Base-by-base conservation (phyloP, 1,140 invertebrate genomes). In the Musca vetustissima region DNA sequence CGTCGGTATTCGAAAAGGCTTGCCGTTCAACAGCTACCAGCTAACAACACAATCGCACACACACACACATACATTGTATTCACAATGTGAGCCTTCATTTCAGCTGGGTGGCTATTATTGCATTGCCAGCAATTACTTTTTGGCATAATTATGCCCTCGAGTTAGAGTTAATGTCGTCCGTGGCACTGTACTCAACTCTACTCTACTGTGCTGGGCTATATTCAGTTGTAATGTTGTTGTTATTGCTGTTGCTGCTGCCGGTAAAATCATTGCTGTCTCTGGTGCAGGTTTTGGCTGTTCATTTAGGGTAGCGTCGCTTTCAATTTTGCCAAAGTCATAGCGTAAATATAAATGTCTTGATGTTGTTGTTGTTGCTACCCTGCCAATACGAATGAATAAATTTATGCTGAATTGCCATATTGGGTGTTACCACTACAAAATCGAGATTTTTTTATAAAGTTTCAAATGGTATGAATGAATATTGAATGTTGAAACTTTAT, bases 101-200 rank as follows among this genome's bases (percentile, higher is more conserved):
- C 11, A 43, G 36, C 6, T 43, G 36, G 36, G 36, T 43, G 36
- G 36, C 36, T 43, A 43, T 43, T 43, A 43, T 43, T 43, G 53
- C 53, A 28, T 57, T 61, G 57, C 50, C 52, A 25, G 52, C 61
- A 65, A 66, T 69, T 57, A 66, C 61, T 55, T 69, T 69, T 66
- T 17, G 50, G 64, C 64, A 36, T 69, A 65, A 69, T 69, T 66
- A 43, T 66, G 68, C 64, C 64, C 52, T 36, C 49, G 14, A 66
- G 68, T 57, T 59, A 52, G 36, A 64, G 47, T 50, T 52, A 61
- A 61, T 61, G 57, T 61, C 57, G 55, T 59, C n/a, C 28, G n/a
- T 59, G 22, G 24, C 28, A 7, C 36, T 7, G 6, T 13, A 28
- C 28, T n/a, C n/a, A n/a, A n/a, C n/a, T n/a, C n/a, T n/a, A n/a